phyloP scores from a whole-genome alignment of 2,113 vertebrate genomes.

The Gambusia affinis region DNA sequence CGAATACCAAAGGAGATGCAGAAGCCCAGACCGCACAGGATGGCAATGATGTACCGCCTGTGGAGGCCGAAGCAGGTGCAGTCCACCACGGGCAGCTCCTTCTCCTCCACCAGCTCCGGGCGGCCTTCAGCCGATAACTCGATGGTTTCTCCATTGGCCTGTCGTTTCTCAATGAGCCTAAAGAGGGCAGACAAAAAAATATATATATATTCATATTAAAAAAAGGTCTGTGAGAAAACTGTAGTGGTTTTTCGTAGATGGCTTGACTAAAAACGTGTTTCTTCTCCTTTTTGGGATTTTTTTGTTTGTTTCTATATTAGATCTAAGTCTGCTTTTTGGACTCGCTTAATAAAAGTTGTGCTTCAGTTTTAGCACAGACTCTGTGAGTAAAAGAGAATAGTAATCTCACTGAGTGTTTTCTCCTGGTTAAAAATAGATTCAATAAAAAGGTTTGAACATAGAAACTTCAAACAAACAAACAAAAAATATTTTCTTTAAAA shows the following conservation, averaged over 20 bases:
- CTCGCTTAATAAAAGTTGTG: too few relatives aligned
- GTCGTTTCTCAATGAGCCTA: slow-evolving; percentile 88
- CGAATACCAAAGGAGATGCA: slow-evolving; percentile 95
- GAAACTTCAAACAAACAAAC: too few relatives aligned
- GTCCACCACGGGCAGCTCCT: slow-evolving; percentile 87
- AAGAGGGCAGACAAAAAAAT: neutral
- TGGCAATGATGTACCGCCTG: slow-evolving; percentile 91
- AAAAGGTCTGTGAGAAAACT: neutral
- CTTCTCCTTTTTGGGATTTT: neutral
- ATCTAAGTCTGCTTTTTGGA: too few relatives aligned
- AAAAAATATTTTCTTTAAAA: too few relatives aligned
- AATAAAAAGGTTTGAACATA: too few relatives aligned
- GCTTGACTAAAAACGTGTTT: neutral
- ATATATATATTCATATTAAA: too few relatives aligned
- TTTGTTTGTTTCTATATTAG: too few relatives aligned
- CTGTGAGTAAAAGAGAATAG: too few relatives aligned
- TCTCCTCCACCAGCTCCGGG: slow-evolving; percentile 86
- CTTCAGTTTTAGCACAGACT: too few relatives aligned
- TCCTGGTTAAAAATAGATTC: too few relatives aligned
- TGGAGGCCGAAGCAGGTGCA: slow-evolving; percentile 92
- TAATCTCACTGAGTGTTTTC: too few relatives aligned
- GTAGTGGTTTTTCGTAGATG: neutral
- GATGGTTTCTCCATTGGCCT: slow-evolving; percentile 88
- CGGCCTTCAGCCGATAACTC: slow-evolving; percentile 88
- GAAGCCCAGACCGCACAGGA: slow-evolving; percentile 92